Evolutionary conservation across 2,797 vertebrate species (phyloP).

Genomic region (Gila robusta): DNA sequence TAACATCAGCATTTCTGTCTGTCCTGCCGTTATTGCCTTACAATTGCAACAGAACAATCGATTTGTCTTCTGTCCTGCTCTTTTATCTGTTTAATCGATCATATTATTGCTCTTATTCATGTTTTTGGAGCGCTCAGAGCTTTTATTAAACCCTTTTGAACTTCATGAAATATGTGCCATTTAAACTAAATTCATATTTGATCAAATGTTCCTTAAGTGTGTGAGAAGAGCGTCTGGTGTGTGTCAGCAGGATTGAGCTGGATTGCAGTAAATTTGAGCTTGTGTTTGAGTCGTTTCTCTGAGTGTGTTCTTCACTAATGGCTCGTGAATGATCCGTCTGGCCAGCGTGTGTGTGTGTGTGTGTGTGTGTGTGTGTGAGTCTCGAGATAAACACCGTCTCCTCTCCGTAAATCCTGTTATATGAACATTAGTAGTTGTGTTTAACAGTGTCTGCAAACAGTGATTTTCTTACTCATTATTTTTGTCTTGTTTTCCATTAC

Average conservation of each 20-base stretch:
- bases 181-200: background rate
- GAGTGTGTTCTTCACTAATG: background rate
- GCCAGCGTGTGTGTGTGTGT: constrained; percentile 16
- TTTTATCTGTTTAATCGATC: background rate
- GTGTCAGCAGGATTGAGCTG: constrained; percentile 60
- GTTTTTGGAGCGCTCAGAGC: background rate
- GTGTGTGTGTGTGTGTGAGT: constrained; percentile 58
- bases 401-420: constrained; percentile 64
- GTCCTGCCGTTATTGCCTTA: background rate
- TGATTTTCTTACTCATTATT: background rate
- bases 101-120: background rate
- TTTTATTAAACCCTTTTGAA: background rate
- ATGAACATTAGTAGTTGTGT: background rate
- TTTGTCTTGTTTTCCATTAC: background rate
- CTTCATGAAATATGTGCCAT: background rate
- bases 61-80: background rate
- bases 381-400: constrained; percentile 60
- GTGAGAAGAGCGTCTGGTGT: constrained; percentile 25
- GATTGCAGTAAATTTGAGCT: constrained; percentile 61
- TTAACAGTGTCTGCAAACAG: too few relatives aligned
- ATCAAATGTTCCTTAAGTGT: constrained; percentile 32
- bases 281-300: background rate
- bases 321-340: background rate
- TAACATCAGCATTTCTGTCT: background rate
- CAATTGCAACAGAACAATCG: background rate